Evolutionary conservation across 1,140 invertebrate species (phyloP).

Genomic region (Heliconius congener): DNA sequence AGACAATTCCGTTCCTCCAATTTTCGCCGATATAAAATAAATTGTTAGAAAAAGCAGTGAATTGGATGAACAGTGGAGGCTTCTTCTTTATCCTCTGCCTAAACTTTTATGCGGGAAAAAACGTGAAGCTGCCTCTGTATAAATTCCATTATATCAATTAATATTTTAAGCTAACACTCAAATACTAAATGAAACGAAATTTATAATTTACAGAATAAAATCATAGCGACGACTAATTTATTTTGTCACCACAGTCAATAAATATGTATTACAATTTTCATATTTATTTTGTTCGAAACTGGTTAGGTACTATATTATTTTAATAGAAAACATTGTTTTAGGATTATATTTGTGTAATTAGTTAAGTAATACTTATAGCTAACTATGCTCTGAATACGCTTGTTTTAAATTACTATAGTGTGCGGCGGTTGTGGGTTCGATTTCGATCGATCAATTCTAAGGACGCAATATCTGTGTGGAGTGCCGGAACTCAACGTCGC

Average conservation of each 20-base stretch:
- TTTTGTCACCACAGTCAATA: conserved; percentile 16
- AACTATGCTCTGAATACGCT: not conserved
- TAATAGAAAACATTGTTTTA: not conserved
- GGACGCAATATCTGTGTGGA: too few species aligned
- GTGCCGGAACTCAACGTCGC: too few species aligned
- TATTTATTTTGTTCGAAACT: not conserved
- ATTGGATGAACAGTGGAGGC: too few species aligned
- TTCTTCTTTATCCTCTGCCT: too few species aligned
- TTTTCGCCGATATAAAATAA: too few species aligned
- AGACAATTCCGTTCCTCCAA: too few species aligned
- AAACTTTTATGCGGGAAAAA: too few species aligned
- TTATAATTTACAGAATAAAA: not conserved
- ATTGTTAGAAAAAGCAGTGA: too few species aligned
- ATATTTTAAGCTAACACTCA: not conserved
- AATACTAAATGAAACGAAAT: not conserved
- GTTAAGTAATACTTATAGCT: not conserved
- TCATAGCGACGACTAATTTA: not conserved
- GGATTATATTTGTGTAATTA: not conserved
- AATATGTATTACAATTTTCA: conserved; percentile 16
- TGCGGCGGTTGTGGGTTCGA: too few species aligned
- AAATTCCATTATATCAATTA: not conserved
- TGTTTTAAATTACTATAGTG: too few species aligned
- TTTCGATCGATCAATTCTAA: too few species aligned
- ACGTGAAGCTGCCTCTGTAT: not conserved
- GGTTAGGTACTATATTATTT: not conserved